Evolutionary conservation across 2,888 invertebrate genomes (phyloP).

Genomic region (Noctua janthe): DNA sequence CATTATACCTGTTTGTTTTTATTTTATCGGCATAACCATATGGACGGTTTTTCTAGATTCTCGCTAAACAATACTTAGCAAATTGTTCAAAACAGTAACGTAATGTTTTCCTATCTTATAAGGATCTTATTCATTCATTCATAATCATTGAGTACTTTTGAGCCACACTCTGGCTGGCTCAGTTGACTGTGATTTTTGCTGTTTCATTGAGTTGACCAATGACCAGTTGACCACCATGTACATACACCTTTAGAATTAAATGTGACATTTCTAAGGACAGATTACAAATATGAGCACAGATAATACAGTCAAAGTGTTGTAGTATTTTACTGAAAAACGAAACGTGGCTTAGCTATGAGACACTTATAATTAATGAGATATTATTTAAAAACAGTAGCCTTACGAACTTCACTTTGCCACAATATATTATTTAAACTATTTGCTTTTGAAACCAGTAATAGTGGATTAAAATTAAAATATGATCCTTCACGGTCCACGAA

Average conservation of each 20-base stretch:
- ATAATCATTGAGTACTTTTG: background rate
- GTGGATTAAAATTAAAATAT: background rate
- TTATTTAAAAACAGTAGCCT: background rate
- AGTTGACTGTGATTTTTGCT: background rate
- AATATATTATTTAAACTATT: background rate
- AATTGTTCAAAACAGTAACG: background rate
- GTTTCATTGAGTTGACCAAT: background rate
- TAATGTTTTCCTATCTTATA: background rate
- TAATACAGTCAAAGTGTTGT: background rate
- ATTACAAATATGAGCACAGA: slow-evolving; percentile 37
- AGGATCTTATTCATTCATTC: no score
- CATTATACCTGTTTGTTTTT: background rate
- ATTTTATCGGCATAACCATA: background rate
- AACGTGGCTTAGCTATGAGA: background rate
- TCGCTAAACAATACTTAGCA: background rate
- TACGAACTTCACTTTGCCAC: background rate
- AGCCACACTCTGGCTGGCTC: no score
- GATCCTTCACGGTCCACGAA: background rate
- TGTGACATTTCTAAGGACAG: slow-evolving; percentile 48
- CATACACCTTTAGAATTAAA: slow-evolving; percentile 29
- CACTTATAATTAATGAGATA: no score
- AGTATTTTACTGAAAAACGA: background rate
- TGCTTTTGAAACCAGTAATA: background rate
- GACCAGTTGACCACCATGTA: background rate
- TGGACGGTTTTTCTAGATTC: background rate